Evolutionary conservation across 2,888 invertebrate genomes (phyloP).

Genomic region (Podotricha telesiphe): DNA sequence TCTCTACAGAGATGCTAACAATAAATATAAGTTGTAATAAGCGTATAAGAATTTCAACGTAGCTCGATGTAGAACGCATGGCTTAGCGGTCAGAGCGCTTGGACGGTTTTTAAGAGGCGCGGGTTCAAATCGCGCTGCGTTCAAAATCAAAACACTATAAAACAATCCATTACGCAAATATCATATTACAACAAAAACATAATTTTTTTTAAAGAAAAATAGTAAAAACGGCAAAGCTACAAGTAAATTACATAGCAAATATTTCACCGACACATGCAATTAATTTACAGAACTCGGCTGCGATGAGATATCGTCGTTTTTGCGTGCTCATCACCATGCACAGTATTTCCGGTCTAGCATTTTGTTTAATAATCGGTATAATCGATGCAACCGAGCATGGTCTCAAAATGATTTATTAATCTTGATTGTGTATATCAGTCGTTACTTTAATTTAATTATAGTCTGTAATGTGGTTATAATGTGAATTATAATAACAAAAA

Average conservation of each 20-base stretch:
- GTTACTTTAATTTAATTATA: constrained; percentile 26
- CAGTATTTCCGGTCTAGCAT: constrained; percentile 62
- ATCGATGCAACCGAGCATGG: constrained; percentile 62
- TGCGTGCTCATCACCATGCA: constrained; percentile 61
- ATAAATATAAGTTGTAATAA: too few species aligned
- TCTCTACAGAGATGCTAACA: too few species aligned
- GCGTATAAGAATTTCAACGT: too few species aligned
- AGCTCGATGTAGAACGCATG: too few species aligned
- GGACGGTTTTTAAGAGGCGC: too few species aligned
- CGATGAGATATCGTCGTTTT: constrained; percentile 47
- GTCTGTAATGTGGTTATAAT: constrained; percentile 1
- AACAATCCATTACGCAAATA: too few species aligned
- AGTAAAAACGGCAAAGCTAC: not conserved
- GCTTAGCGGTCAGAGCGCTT: too few species aligned
- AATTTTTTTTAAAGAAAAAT: not conserved
- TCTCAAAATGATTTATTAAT: constrained; percentile 48
- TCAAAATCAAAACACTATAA: too few species aligned
- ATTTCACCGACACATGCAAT: constrained; percentile 15
- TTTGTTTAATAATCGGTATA: constrained; percentile 71
- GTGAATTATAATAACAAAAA: constrained; percentile 14
- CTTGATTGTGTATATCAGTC: constrained; percentile 20
- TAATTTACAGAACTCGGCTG: constrained; percentile 49
- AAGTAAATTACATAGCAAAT: constrained; percentile 9
- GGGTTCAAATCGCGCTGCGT: too few species aligned
- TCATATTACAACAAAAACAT: too few species aligned